Evolutionary conservation across 35 echinoderm and acorn worm genomes (phyloP), one percentile per base, ranked within the genome.

Genomic region (Patiria miniata): DNA sequence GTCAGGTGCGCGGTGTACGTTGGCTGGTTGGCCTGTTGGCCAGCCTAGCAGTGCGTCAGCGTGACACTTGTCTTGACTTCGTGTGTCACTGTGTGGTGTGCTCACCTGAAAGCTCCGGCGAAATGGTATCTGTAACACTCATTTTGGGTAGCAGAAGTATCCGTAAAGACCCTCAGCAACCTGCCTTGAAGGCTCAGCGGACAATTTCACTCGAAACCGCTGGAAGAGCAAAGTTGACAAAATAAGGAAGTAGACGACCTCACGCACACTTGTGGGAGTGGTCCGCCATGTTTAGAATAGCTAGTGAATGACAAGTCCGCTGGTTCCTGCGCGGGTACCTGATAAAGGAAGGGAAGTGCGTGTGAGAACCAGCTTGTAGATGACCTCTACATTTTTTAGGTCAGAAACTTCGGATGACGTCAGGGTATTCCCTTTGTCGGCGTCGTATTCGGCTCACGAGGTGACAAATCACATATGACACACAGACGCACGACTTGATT

Each of bases 201-300:
- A 12, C 4, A 47, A 47, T 47, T 47, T 47, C 12, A 47, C 12
- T 47, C 12, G 4, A 47, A 47, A 6, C 42, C 42, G 12, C 42
- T 47, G 8, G 29, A 36, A 73, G 0, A 28, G 34, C 65, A 47
- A 73, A 73, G 65, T 73, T 73, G 65, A 73, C 65, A 73, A 30
- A 34, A 73, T 73, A 18, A 73, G 65, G 65, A 73, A 73, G 65
- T 73, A 14, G 65, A 34, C 14, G 29, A 5, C 34, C 26, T 73
- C 65, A 73, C 65, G 65, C 65, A 30, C 65, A 73, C 65, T 73
- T 73, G 65, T 73, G 65, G 65, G 65, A 73, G 65, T 73, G 65
- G 65, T 73, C 65, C 65, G 65, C 65, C 65, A 73, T 73, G 65
- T 73, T 73, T 73, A 34, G 65, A 73, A 73, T 73, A 73, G 57